Conservation (phyloP, 1,140 invertebrate species). For the Megathymus violae region DNA sequence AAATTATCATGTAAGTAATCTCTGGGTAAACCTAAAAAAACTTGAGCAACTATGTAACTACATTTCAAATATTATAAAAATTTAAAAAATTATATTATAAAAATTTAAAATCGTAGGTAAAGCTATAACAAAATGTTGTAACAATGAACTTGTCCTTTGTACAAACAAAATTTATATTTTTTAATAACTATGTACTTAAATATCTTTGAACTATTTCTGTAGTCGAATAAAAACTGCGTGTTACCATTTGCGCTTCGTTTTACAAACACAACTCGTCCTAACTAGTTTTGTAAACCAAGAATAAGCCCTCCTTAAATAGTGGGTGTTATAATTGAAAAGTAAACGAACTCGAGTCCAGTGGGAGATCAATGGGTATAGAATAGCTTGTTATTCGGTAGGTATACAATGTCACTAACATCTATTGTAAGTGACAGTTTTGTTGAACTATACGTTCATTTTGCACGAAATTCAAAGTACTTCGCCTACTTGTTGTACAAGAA, state of each 20-base stretch:
- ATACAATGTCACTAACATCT: conserved; percentile 1
- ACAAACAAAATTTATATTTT: too few species aligned
- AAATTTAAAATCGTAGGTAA: too few species aligned
- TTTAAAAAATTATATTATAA: too few species aligned
- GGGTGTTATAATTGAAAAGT: conserved; percentile 5
- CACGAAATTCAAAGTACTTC: conserved; percentile 2
- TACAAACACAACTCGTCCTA: conserved; percentile 1
- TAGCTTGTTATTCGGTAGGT: conserved; percentile 2
- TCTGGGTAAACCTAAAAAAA: too few species aligned
- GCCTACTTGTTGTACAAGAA: too few species aligned
- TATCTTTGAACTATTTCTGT: too few species aligned
- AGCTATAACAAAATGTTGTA: too few species aligned
- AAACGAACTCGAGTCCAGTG: neutral
- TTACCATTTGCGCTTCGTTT: neutral
- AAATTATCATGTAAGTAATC: too few species aligned
- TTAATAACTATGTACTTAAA: too few species aligned
- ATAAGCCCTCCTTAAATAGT: conserved; percentile 1
- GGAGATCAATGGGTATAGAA: conserved; percentile 4
- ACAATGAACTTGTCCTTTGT: too few species aligned
- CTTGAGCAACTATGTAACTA: too few species aligned
- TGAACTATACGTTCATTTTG: neutral
- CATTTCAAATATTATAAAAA: too few species aligned
- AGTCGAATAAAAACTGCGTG: neutral
- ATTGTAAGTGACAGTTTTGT: neutral
- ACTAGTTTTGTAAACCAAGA: conserved; percentile 1